Conservation (phyloP, 2,113 vertebrate genomes). For the Urocynchramus pylzowi region DNA sequence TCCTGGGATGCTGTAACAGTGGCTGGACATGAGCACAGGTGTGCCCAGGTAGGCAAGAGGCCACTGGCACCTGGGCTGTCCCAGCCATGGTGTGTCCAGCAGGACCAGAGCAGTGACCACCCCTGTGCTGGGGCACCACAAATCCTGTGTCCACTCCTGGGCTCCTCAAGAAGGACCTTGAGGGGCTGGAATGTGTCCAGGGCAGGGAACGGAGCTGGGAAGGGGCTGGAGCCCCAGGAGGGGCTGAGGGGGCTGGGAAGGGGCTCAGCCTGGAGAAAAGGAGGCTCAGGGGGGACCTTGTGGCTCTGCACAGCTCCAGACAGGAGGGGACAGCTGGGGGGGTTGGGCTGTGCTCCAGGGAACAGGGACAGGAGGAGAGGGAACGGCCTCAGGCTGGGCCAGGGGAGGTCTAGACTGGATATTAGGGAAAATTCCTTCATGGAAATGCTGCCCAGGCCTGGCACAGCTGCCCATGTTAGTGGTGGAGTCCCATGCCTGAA, state of each 20-base stretch:
- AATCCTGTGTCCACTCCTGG: background rate
- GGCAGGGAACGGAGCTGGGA: background rate
- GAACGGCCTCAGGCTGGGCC: background rate
- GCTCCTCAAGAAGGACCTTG: background rate
- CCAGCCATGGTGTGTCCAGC: background rate
- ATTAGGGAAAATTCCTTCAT: background rate
- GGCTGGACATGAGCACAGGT: background rate
- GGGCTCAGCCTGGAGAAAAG: background rate
- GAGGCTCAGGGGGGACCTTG: background rate
- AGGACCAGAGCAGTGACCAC: background rate
- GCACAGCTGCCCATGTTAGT: background rate
- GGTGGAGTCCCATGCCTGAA: background rate
- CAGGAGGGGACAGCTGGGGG: background rate
- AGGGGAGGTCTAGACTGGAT: fast-evolving
- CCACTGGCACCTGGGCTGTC: background rate
- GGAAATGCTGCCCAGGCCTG: background rate
- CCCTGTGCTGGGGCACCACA: background rate
- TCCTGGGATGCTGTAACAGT: background rate
- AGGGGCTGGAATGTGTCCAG: fast-evolving
- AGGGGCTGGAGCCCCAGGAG: background rate
- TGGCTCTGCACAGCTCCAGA: background rate
- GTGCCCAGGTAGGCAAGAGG: background rate
- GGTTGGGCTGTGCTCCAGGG: background rate
- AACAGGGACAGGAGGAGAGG: background rate
- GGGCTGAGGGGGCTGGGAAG: background rate